These are phyloP conservation scores for Sebastes fasciatus DNA, from an alignment of 2,113 vertebrate species.

Conservation along the genomic window DNA sequence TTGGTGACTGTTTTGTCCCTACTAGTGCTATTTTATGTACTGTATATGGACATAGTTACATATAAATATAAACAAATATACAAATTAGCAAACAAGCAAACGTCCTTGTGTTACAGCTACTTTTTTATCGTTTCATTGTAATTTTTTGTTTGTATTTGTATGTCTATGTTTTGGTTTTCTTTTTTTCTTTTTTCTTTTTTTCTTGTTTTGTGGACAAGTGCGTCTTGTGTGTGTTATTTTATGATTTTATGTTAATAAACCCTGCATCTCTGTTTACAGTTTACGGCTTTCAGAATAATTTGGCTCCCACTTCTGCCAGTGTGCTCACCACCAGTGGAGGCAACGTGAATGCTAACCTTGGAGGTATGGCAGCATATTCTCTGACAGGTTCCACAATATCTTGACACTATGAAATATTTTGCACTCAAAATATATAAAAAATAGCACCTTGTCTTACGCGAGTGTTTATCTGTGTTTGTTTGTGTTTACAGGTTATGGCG, in stretches of 20 bases:
- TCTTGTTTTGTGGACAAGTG: neutral
- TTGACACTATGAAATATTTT: neutral
- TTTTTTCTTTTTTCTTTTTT: neutral
- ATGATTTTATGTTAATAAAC: neutral
- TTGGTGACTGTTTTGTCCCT: neutral
- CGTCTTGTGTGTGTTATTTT: neutral
- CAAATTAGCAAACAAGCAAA: neutral
- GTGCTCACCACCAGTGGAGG: slow-evolving; percentile 74
- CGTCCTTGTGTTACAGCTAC: neutral
- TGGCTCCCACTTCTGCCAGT: slow-evolving; percentile 64
- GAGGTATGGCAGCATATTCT: slow-evolving; percentile 51
- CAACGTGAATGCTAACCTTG: slow-evolving; percentile 50
- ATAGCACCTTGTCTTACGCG: neutral
- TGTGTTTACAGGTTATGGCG: slow-evolving; percentile 71
- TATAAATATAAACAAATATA: neutral
- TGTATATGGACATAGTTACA: neutral
- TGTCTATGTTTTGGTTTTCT: neutral
- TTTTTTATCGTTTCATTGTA: neutral
- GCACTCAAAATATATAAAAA: neutral
- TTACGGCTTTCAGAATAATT: slow-evolving; percentile 82
- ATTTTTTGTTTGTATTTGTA: neutral
- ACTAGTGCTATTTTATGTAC: neutral
- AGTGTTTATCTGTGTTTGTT: slow-evolving; percentile 7
- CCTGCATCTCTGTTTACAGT: slow-evolving; percentile 59
- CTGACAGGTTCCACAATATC: neutral